Base-by-base conservation (phyloP, 2,888 invertebrate genomes). In the Chymomyza procnemis region DNA sequence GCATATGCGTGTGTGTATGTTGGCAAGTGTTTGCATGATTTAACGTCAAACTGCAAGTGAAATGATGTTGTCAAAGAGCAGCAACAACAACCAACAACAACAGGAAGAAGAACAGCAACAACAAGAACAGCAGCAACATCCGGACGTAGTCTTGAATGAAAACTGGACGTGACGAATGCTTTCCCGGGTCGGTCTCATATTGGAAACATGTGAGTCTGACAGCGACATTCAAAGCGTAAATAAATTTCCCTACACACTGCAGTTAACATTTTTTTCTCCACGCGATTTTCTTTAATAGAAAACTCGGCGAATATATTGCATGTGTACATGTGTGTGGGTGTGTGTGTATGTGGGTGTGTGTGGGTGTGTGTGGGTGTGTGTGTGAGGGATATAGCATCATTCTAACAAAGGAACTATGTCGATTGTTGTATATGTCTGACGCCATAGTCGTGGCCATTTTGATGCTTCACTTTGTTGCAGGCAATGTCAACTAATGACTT, bases 1-100 rank as follows among this genome's bases (percentile, higher is more conserved):
- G 50, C 46, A 41, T 48, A 3, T n/a, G 16, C 18, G n/a, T 21
- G 19, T 50, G 50, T n/a, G 30, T 58, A 55, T 52, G 34, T 8
- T 3, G 61, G 30, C 8, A 41, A 50, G 57, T 57, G 47, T 19
- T 64, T 69, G 64, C 68, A 69, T 73, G 77, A 79, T 76, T 79
- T 74, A 75, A 70, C 61, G 63, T 64, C 61, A 70, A 75, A 62
- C 69, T 71, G 75, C 64, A 66, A 72, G 64, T 71, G 63, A 75
- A 71, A 67, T 67, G 61, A 67, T 69, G 67, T 65, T 71, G 66
- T 77, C 73, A 79, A 75, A 73, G 77, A 26, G 34, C 8, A 55
- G 50, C 18, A 50, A n/a, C 16, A 50, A 50, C 4, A 19, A 50
- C 0, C 50, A 50, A 19, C 50, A 19, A n/a, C 50, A 50, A 48